Evolutionary conservation across 2,888 invertebrate species (phyloP), one percentile per base, ranked within the genome.

Genomic region (Torymus auratus): DNA sequence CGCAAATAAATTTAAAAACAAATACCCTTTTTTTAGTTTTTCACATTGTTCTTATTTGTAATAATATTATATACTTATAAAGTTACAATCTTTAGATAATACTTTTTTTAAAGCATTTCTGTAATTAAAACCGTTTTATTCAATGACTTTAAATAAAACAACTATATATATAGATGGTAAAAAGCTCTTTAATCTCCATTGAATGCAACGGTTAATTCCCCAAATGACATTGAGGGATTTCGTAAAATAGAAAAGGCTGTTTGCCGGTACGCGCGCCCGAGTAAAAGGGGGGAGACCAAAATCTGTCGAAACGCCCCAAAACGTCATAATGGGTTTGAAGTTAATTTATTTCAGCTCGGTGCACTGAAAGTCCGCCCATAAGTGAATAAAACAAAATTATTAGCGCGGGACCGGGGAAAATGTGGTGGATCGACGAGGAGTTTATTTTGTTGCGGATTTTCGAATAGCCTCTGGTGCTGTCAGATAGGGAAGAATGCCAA

Each of bases 311-410:
- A 75, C 79, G 41, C 78, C 81, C 81, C 73, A 56, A 70, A 83
- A 83, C n/a, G 23, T 50, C 68, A 64, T 81, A 75, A 75, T 78
- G 72, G 77, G 64, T 28, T 65, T 68, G 17, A 14, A 65, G 73
- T 60, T 83, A 81, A 81, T 83, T 83, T 78, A 79, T 83, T 76
- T 79, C 78, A 58, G 50, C 67, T 41, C 55, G 28, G 28, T n/a
- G 62, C 60, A 41, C 56, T 69, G 65, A 20, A 65, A 78, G 60
- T 78, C 75, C 78, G 65, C 81, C 78, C 80, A 78, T 80, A 74
- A 75, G 78, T 68, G 73, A 72, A 81, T 83, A 79, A 83, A 81
- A 81, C 79, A 78, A 83, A 83, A 83, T 83, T 83, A 83, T 81
- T 83, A 75, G 74, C 12, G 58, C 62, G 64, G 17, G 50, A 11